Percentiles rank a stretch among this genome's conserved stretches.
Evolutionary conservation across 1,140 invertebrate species (phyloP).

Genomic region (Drosophila rhopaloa): DNA sequence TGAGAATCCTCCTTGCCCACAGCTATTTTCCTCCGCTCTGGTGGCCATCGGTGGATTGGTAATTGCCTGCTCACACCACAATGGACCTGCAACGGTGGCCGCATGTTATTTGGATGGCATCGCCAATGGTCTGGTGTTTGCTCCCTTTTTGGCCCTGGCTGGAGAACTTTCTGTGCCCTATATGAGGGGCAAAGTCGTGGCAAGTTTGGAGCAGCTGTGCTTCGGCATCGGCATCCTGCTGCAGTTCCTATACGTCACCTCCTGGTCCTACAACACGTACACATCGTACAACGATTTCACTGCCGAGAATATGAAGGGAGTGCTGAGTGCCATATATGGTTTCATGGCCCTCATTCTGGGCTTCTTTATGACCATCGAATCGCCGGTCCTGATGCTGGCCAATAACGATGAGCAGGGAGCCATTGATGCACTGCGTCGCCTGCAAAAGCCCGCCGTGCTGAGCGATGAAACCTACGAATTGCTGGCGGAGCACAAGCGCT

Average conservation of each 20-base stretch:
- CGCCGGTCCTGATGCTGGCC: constrained; percentile 54
- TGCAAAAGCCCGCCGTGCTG: constrained; percentile 45
- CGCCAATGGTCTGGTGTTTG: constrained; percentile 58
- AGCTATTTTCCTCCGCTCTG: constrained; percentile 37
- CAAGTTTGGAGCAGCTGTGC: constrained; percentile 41
- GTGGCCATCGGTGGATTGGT: constrained; percentile 51
- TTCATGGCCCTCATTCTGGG: constrained; percentile 26
- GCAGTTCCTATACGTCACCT: constrained; percentile 32
- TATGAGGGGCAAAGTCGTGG: constrained; percentile 22
- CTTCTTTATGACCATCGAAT: constrained; percentile 44
- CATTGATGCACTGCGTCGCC: constrained; percentile 53
- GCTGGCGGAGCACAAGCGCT: constrained; percentile 64
- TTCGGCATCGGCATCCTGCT: constrained; percentile 33
- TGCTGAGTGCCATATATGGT: constrained; percentile 42
- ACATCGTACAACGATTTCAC: constrained; percentile 1
- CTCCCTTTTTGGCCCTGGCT: constrained; percentile 54
- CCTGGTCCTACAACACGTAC: constrained; percentile 12
- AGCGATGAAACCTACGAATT: constrained; percentile 55
- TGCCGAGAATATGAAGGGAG: constrained; percentile 53
- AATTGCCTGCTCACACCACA: constrained; percentile 12
- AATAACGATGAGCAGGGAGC: constrained; percentile 56
- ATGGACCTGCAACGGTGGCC: constrained; percentile 20
- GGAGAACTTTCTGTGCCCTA: constrained; percentile 50
- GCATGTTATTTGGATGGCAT: constrained; percentile 60
- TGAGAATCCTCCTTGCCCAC: not conserved